These are phyloP conservation scores for Dysidea cf. avara DNA, from an alignment of 37 sponge, comb jelly and placozoan species.

Conservation along the genomic window DNA sequence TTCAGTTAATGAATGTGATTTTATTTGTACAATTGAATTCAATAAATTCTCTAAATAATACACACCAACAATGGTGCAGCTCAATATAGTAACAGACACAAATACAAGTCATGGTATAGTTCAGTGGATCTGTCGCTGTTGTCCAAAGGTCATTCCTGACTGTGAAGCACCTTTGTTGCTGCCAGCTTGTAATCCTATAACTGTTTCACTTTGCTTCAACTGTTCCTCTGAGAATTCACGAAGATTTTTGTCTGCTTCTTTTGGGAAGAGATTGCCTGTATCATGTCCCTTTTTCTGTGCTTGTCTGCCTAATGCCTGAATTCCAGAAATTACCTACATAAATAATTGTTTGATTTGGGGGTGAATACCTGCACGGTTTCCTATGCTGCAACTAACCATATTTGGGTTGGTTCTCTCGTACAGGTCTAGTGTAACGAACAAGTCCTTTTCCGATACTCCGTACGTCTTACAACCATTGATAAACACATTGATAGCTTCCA, in stretches of 20 bases:
- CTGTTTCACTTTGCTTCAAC: constrained; percentile 36
- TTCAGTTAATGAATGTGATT: too few species aligned
- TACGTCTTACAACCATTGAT: constrained; percentile 52
- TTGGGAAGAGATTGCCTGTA: constrained; percentile 55
- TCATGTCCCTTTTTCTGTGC: constrained; percentile 61
- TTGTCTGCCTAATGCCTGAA: background rate
- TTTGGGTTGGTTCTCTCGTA: constrained; percentile 36
- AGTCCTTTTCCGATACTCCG: constrained; percentile 52
- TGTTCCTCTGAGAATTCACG: constrained; percentile 45
- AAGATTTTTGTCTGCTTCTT: constrained; percentile 49
- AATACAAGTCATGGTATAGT: constrained; percentile 8
- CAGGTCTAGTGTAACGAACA: constrained; percentile 63
- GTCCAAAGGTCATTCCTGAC: constrained; percentile 59
- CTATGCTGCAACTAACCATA: constrained; percentile 36
- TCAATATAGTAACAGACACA: too few species aligned
- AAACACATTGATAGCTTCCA: constrained; percentile 50
- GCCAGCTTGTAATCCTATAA: constrained; percentile 68
- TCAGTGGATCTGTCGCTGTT: constrained; percentile 43
- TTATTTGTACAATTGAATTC: too few species aligned
- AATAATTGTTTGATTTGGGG: background rate
- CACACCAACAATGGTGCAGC: too few species aligned
- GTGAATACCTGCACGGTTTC: too few species aligned
- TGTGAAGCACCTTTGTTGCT: constrained; percentile 58
- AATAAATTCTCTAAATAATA: too few species aligned
- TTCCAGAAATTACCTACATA: background rate